A percentile compares a stretch with the other conserved stretches of the same genome.
Evolutionary conservation across 2,888 invertebrate genomes (phyloP).

Genomic region (Elegia similella): DNA sequence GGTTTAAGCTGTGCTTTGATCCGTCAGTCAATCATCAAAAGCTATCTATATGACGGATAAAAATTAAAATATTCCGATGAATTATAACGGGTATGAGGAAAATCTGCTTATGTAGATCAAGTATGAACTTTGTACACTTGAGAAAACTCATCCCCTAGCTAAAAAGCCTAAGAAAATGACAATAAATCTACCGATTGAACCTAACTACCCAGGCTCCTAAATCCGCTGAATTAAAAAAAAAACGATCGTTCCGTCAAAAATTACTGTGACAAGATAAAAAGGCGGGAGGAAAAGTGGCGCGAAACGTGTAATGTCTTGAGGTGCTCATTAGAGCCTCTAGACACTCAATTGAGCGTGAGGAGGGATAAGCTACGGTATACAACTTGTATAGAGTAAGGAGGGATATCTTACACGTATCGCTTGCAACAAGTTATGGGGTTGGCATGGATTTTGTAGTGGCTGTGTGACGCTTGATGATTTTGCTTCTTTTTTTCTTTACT

Average conservation of each 20-base stretch:
- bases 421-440: conserved; percentile 24
- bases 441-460: conserved; percentile 32
- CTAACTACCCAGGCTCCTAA: not conserved
- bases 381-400: not conserved
- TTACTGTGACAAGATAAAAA: conserved; percentile 19
- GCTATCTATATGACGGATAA: too few species aligned
- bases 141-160: too few species aligned
- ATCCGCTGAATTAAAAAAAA: conserved; percentile 12
- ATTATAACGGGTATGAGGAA: too few species aligned
- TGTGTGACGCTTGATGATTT: not conserved
- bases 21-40: too few species aligned
- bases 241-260: conserved; percentile 15
- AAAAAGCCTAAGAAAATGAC: not conserved
- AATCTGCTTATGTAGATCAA: too few species aligned
- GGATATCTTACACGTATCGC: not conserved
- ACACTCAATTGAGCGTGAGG: conserved; percentile 29
- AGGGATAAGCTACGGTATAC: conserved; percentile 23
- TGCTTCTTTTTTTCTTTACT: not conserved
- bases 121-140: too few species aligned
- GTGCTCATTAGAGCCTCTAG: conserved; percentile 23
- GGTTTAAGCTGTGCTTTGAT: too few species aligned
- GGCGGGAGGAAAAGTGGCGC: conserved; percentile 6
- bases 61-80: too few species aligned
- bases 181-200: conserved; percentile 1
- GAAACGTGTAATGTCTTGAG: conserved; percentile 18